Evolutionary conservation across 2,888 invertebrate genomes (phyloP).

Genomic region (Steromphala cineraria): DNA sequence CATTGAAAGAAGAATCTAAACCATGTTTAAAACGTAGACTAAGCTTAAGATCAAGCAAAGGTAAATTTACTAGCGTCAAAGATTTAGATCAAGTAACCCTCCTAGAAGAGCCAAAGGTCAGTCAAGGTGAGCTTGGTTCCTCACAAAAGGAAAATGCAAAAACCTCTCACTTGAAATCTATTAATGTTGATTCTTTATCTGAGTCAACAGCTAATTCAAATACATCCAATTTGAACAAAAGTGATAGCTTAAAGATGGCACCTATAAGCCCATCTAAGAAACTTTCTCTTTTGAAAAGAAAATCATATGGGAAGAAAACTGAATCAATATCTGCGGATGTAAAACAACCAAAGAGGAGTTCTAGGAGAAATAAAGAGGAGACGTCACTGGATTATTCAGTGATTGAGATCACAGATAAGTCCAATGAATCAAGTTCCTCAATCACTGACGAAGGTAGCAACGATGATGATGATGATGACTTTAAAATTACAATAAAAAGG

Average conservation of each 20-base stretch:
- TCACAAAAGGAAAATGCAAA: background rate
- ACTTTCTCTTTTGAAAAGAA: background rate
- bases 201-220: no score
- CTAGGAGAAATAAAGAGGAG: background rate
- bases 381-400: background rate
- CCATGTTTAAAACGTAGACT: background rate
- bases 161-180: background rate
- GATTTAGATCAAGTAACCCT: no score
- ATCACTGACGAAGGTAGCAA: background rate
- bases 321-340: background rate
- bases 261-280: background rate
- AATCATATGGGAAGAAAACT: background rate
- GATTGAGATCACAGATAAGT: background rate
- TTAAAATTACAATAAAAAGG: background rate
- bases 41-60: constrained; percentile 11
- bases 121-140: background rate
- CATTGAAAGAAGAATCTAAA: background rate
- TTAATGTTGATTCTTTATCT: no score
- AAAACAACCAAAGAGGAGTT: background rate
- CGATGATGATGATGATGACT: background rate
- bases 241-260: no score
- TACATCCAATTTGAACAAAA: no score
- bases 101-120: no score
- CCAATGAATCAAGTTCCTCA: background rate
- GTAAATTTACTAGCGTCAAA: no score